Conservation (phyloP, 2,888 invertebrate genomes). For the Entomobrya multifasciata region DNA sequence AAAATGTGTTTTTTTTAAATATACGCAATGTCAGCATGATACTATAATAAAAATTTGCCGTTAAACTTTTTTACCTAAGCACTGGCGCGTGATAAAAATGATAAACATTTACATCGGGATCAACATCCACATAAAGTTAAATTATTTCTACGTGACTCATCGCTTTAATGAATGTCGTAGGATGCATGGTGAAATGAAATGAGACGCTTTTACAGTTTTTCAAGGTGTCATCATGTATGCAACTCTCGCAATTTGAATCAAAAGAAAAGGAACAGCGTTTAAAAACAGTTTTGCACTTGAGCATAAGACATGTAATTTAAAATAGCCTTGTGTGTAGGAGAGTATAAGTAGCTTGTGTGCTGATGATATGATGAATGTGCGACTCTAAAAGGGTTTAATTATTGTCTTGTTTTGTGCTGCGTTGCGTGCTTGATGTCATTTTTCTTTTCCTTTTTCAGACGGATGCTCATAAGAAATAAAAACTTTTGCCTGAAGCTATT, state of each 20-base stretch:
- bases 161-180: background rate
- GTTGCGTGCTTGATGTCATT: constrained; percentile 64
- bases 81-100: no score
- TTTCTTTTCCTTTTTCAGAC: constrained; percentile 57
- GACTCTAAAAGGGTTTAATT: constrained; percentile 54
- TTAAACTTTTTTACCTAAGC: no score
- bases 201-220: constrained; percentile 50
- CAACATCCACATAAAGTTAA: background rate
- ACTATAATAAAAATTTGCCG: no score
- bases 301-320: constrained; percentile 7
- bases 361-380: background rate
- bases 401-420: constrained; percentile 12
- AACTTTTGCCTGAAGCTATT: constrained; percentile 45
- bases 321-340: background rate
- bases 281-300: constrained; percentile 1
- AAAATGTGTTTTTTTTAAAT: no score
- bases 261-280: no score
- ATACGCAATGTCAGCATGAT: no score
- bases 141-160: background rate
- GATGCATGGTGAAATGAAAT: constrained; percentile 5
- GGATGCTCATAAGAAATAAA: constrained; percentile 57
- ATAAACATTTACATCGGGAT: constrained; percentile 4
- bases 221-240: constrained; percentile 47
- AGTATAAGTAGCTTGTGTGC: background rate
- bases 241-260: background rate